Conservation (phyloP, 2,888 invertebrate genomes). For the Scotopteryx bipunctaria region DNA sequence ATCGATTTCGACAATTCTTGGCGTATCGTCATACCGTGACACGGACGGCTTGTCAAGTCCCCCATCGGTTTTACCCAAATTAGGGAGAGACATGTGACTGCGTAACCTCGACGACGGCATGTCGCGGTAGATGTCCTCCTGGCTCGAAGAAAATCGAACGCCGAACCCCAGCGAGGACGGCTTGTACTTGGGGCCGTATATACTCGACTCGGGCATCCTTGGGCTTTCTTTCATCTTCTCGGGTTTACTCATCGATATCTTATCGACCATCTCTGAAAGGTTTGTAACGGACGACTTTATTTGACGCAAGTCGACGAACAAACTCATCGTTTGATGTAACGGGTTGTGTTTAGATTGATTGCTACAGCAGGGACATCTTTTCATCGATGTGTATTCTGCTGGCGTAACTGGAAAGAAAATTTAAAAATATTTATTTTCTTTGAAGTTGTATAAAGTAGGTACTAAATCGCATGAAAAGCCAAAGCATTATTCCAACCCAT, state of each 20-base stretch:
- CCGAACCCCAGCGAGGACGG: constrained; percentile 73
- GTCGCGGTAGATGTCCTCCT: constrained; percentile 72
- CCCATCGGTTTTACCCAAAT: constrained; percentile 67
- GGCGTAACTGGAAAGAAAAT: constrained; percentile 30
- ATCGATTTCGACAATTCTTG: constrained; percentile 71
- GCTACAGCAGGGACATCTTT: constrained; percentile 39
- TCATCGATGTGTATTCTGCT: constrained; percentile 23
- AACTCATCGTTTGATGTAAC: constrained; percentile 61
- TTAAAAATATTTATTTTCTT: constrained; percentile 13
- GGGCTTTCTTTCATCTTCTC: constrained; percentile 54
- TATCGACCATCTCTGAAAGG: constrained; percentile 78
- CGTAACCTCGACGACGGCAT: constrained; percentile 75
- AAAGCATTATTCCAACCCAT: background rate
- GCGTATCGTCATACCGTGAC: constrained; percentile 50
- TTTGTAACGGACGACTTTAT: constrained; percentile 78
- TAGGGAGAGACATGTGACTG: constrained; percentile 77
- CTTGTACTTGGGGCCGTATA: constrained; percentile 68
- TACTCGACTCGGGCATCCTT: constrained; percentile 55
- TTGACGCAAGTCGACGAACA: constrained; percentile 78
- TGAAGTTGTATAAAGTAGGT: background rate
- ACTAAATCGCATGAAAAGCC: background rate
- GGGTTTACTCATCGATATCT: constrained; percentile 68
- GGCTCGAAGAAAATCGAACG: constrained; percentile 77
- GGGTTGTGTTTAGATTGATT: constrained; percentile 33
- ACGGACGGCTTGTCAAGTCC: constrained; percentile 56